Percentiles rank a stretch among this genome's conserved stretches.
phyloP scores from a whole-genome alignment of 1,140 invertebrate genomes.

The Eurosta solidaginis region DNA sequence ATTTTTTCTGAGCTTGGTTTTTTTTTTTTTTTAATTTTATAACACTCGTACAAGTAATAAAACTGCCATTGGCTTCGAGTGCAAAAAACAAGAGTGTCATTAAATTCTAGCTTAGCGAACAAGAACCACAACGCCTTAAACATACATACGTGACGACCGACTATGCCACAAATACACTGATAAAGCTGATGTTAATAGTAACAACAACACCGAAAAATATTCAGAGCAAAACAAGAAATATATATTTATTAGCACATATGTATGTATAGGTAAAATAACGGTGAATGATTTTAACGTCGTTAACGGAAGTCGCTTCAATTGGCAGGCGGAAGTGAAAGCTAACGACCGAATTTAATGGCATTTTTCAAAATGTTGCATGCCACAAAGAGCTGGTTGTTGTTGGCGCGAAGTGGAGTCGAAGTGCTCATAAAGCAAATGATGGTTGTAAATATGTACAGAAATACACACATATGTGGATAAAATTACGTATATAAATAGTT shows the following conservation, averaged over 20 bases:
- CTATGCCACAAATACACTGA: background rate
- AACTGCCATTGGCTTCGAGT: background rate
- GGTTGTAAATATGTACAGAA: background rate
- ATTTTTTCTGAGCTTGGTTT: too few relatives aligned
- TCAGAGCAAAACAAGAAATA: background rate
- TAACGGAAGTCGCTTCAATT: background rate
- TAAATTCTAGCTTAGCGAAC: constrained; percentile 2
- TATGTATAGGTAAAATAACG: background rate
- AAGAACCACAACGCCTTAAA: background rate
- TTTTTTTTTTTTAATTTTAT: background rate
- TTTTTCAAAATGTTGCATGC: constrained; percentile 22
- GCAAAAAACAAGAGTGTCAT: background rate
- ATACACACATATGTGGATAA: background rate
- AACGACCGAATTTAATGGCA: constrained; percentile 23
- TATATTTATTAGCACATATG: background rate
- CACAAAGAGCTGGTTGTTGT: constrained; percentile 9
- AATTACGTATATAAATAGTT: too few relatives aligned
- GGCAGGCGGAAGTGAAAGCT: constrained; percentile 19
- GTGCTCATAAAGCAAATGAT: background rate
- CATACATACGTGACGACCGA: background rate
- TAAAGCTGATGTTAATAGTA: background rate
- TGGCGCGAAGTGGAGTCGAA: too few relatives aligned
- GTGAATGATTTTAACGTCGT: background rate
- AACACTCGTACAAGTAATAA: background rate
- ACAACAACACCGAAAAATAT: background rate